Evolutionary conservation across 2,797 vertebrate genomes (phyloP), one percentile per base, ranked within the genome.

Genomic region (Sebastes aleutianus): DNA sequence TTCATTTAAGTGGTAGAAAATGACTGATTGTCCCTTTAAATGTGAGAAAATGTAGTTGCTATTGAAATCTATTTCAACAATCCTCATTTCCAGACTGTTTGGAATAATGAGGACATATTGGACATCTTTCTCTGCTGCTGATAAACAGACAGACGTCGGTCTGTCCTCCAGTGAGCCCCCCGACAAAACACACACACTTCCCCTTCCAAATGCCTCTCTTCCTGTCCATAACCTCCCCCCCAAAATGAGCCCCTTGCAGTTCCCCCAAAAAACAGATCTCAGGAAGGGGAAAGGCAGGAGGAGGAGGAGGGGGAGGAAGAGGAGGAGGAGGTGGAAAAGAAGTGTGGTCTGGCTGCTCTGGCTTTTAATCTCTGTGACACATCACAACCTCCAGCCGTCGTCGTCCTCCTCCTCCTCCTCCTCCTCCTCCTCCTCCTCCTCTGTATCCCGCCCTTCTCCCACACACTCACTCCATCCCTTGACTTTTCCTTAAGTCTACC

Each of bases 241-340:
- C 54, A 56, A 80, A 89, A 54, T 47, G 80, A 88, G 84, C 80
- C 85, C 66, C 87, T 90, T 74, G 50, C 74, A 84, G 76, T 80
- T 76, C 80, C 78, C 87, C 87, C 75, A 84, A 91, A 89, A 91
- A 76, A 78, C 85, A 87, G 36, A 86, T 68, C 84, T 78, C 85
- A 80, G 83, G 81, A 83, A 84, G 47, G 73, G 70, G 53, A 29
- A 54, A 67, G n/a, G 59, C 26, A 67, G 26, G 22, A 64, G 70
- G 72, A 31, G 74, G 39, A 43, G 56, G 18, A 16, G 69, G 64
- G 50, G 74, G 80, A 85, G 24, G 24, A 24, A 24, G 71, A 29
- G 82, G 63, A 57, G 76, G 69, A 56, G 65, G 70, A 57, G 72
- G 69, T 58, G 85, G 80, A 85, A 86, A 88, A 83, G 71, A 71